Evolutionary conservation across 35 echinoderm and acorn worm genomes (phyloP).

Genomic region (Ophiothrix spiculata): DNA sequence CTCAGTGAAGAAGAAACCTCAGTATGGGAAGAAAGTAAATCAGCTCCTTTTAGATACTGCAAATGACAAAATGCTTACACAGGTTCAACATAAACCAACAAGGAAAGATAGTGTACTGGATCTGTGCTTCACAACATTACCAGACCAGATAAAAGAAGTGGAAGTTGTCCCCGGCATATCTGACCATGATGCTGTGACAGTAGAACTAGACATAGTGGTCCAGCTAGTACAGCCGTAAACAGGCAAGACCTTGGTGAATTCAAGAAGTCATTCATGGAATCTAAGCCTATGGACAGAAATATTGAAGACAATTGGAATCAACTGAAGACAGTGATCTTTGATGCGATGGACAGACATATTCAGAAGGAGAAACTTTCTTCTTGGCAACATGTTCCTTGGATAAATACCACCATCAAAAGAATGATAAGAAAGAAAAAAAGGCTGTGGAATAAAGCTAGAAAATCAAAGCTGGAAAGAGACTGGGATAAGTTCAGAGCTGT

Average conservation of each 20-base stretch:
- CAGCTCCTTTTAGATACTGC: constrained; percentile 6
- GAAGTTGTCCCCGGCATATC: constrained; percentile 37
- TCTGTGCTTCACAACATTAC: constrained; percentile 28
- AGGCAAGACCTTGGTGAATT: background rate
- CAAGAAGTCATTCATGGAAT: background rate
- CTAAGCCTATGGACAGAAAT: background rate
- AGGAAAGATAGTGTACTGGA: constrained; percentile 30
- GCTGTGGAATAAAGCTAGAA: constrained; percentile 33
- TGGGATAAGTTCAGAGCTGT: constrained; percentile 15
- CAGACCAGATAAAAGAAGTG: constrained; percentile 38
- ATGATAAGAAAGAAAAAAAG: constrained; percentile 29
- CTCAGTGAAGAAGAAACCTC: background rate
- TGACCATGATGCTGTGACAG: constrained; percentile 44
- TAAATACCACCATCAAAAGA: constrained; percentile 25
- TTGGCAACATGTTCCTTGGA: constrained; percentile 30
- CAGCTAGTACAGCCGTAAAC: constrained; percentile 30
- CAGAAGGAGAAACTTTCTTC: background rate
- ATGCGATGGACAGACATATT: constrained; percentile 24
- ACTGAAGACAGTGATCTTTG: constrained; percentile 13
- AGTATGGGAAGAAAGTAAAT: constrained; percentile 6
- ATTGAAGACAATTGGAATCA: constrained; percentile 16
- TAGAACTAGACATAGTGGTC: constrained; percentile 4
- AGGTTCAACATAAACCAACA: constrained; percentile 21
- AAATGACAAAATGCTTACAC: constrained; percentile 29
- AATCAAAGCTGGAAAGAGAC: background rate